Evolutionary conservation across 2,113 vertebrate genomes (phyloP).

Genomic region (Cyprinodon variegatus): DNA sequence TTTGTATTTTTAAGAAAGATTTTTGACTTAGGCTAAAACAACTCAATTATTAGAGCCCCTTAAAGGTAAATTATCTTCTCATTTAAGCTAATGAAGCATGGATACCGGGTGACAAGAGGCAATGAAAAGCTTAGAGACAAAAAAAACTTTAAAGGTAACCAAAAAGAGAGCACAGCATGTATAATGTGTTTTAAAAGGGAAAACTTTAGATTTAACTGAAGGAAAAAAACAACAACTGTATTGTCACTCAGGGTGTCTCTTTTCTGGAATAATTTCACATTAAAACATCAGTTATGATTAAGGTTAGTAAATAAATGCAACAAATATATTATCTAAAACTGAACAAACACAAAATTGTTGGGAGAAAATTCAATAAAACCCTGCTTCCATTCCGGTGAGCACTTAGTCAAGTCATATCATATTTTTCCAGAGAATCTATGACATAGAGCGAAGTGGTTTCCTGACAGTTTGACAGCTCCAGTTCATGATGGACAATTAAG

Average conservation of each 20-base stretch:
- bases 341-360: not conserved
- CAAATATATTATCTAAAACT: not conserved
- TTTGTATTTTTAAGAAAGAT: too few relatives aligned
- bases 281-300: not conserved
- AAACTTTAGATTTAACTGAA: not conserved
- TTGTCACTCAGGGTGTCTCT: not conserved
- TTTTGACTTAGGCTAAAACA: too few relatives aligned
- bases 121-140: too few relatives aligned
- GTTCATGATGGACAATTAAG: constrained; percentile 39
- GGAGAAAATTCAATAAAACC: constrained; percentile 28
- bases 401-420: constrained; percentile 61
- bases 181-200: not conserved
- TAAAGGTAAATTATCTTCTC: too few relatives aligned
- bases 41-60: too few relatives aligned
- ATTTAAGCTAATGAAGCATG: too few relatives aligned
- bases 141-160: too few relatives aligned
- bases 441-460: constrained; percentile 46
- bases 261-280: not conserved
- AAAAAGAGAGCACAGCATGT: not conserved
- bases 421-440: constrained; percentile 39
- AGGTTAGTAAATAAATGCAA: not conserved
- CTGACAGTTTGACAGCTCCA: constrained; percentile 24
- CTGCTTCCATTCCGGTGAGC: constrained; percentile 18
- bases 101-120: too few relatives aligned
- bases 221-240: not conserved